These are phyloP conservation scores for Tetramorium simillimum DNA, from an alignment of 1,140 invertebrate genomes.

Conservation along the genomic window DNA sequence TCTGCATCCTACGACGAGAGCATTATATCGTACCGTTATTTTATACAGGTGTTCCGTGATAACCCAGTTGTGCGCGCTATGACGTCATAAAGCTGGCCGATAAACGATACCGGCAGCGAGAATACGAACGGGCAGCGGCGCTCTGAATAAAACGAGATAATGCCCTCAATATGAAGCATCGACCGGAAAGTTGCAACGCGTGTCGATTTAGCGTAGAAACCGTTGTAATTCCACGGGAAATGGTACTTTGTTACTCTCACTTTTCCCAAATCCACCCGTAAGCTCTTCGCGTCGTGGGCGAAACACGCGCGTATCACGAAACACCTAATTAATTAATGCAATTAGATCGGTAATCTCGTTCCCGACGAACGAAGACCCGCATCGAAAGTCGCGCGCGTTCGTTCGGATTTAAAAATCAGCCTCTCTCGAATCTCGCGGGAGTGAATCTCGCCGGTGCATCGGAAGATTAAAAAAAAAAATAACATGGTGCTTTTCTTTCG, in stretches of 20 bases:
- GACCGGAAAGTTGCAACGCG: slow-evolving; percentile 37
- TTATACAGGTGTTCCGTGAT: slow-evolving; percentile 50
- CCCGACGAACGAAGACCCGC: not conserved
- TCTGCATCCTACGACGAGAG: slow-evolving; percentile 26
- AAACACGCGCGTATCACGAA: not conserved
- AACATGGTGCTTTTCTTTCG: not conserved
- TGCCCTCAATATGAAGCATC: slow-evolving; percentile 58
- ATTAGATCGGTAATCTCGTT: slow-evolving; percentile 14
- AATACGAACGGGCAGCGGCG: slow-evolving; percentile 14
- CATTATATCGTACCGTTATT: slow-evolving; percentile 50
- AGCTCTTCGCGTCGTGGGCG: not conserved
- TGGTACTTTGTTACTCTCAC: slow-evolving; percentile 25
- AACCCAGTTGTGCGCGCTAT: slow-evolving; percentile 51
- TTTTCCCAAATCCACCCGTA: not conserved
- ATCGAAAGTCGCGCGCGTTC: not conserved
- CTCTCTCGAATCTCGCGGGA: not conserved
- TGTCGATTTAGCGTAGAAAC: not conserved
- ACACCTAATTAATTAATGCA: slow-evolving; percentile 21
- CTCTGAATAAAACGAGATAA: slow-evolving; percentile 67
- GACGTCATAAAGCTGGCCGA: slow-evolving; percentile 62
- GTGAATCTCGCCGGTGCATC: not conserved
- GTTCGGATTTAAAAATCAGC: not conserved
- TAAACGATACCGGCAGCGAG: slow-evolving; percentile 58
- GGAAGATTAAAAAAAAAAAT: not conserved
- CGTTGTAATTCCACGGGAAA: slow-evolving; percentile 38